A percentile compares a stretch with the other conserved stretches of the same genome.
Evolutionary conservation across 2,113 vertebrate species (phyloP).

Genomic region (Neolamprologus hecqui): DNA sequence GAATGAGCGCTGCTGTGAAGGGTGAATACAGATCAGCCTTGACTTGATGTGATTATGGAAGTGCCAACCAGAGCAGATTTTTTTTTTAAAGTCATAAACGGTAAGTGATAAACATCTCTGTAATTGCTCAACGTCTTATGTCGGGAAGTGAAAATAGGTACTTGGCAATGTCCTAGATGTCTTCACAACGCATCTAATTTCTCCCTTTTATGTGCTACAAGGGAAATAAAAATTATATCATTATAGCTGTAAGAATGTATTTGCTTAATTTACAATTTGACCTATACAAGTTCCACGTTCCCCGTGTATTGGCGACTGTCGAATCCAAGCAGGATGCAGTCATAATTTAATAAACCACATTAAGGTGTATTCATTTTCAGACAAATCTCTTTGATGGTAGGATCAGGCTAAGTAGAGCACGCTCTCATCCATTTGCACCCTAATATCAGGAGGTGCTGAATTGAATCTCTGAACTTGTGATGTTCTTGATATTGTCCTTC

Average conservation of each 20-base stretch:
- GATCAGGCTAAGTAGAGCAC: neutral
- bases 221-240: slow-evolving; percentile 24
- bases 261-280: slow-evolving; percentile 46
- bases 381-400: slow-evolving; percentile 24
- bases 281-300: slow-evolving; percentile 12
- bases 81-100: slow-evolving; percentile 4
- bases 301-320: neutral
- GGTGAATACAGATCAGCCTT: slow-evolving; percentile 26
- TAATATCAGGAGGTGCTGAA: neutral
- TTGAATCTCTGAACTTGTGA: neutral
- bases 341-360: slow-evolving; percentile 20
- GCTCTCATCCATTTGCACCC: neutral
- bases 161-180: neutral
- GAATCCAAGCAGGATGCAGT: neutral
- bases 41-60: slow-evolving; percentile 33
- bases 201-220: slow-evolving; percentile 20
- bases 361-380: neutral
- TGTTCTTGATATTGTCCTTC: neutral
- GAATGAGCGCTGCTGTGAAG: slow-evolving; percentile 8
- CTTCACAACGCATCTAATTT: slow-evolving; percentile 16
- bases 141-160: slow-evolving; percentile 8
- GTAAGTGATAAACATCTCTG: slow-evolving; percentile 38
- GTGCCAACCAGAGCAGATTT: neutral
- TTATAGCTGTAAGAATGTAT: slow-evolving; percentile 21
- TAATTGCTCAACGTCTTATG: slow-evolving; percentile 20